Base-by-base conservation (phyloP, 2,113 vertebrate genomes). In the Dolichallabes microphthalmus region DNA sequence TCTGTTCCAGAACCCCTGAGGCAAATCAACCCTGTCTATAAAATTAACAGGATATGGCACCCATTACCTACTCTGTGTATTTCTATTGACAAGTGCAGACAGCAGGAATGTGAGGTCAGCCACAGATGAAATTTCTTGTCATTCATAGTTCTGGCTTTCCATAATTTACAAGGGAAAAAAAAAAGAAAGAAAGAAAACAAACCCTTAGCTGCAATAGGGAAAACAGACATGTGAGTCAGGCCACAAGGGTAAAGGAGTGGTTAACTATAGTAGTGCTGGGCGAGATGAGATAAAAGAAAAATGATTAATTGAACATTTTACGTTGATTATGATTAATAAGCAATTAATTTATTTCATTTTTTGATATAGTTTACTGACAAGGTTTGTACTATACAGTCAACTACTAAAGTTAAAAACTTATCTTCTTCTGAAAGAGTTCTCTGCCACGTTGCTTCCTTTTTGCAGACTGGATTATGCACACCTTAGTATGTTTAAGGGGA, bases 1-100 rank as follows among this genome's bases (percentile, higher is more conserved):
- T 82, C 58, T 60, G 39, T 30, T 80, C 74, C 68, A 87, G 83
- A 90, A 88, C 32, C 74, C 89, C 87, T 83, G 20, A 83, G 75
- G 87, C 87, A 71, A 50, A 88, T 73, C 78, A 80, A 86, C 85
- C 84, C 84, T 5, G 80, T 86, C 82, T 77, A 63, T 52, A 83
- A 90, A 82, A 84, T 88, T 91, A 86, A 92, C 88, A 74, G 82
- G 88, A 89, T 88, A 76, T 35, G 91, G 91, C 91, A 91, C 66
- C 79, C 80, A 5, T 53, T 82, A 86, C 84, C 83, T 80, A 17
- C 39, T 83, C 84, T 87, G 87, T 60, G 86, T 30, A 89, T 92
- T 88, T 85, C 88, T 90, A 92, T 87, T 91, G 91, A 92, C 92
- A 92, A 86, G 83, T 53, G 69, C 57, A 80, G 83, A 88, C 78